Conservation (phyloP, 1,140 invertebrate genomes). For the Drosophila nigromelanica region DNA sequence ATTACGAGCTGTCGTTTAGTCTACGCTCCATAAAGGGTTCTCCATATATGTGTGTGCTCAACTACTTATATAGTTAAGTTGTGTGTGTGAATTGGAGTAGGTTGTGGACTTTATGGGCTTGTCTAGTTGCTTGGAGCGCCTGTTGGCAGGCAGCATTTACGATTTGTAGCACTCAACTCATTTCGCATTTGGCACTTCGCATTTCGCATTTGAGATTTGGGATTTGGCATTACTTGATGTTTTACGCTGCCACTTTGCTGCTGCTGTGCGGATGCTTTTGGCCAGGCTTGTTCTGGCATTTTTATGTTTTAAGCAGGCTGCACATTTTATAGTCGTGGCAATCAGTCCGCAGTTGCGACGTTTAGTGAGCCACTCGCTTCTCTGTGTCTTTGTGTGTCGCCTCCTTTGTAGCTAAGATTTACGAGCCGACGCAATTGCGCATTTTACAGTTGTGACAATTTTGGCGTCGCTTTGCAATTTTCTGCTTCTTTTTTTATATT, state of each 20-base stretch:
- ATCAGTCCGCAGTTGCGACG: conserved; percentile 57
- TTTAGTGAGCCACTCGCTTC: conserved; percentile 72
- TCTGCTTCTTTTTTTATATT: conserved; percentile 25
- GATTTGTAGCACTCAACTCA: conserved; percentile 81
- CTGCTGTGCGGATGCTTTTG: conserved; percentile 43
- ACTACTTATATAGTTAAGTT: conserved; percentile 12
- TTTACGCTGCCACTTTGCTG: conserved; percentile 76
- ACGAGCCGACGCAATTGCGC: conserved; percentile 78
- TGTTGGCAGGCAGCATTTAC: conserved; percentile 60
- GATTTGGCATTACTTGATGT: conserved; percentile 74
- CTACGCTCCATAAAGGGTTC: conserved; percentile 38
- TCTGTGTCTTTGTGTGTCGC: conserved; percentile 25
- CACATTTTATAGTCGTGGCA: conserved; percentile 68
- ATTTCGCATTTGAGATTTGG: conserved; percentile 64
- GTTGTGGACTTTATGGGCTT: conserved; percentile 50
- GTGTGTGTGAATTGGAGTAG: conserved; percentile 13
- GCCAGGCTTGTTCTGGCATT: conserved; percentile 57
- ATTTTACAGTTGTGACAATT: conserved; percentile 82
- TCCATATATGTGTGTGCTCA: not conserved
- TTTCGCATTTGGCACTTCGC: conserved; percentile 77
- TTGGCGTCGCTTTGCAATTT: conserved; percentile 74
- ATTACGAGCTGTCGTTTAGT: conserved; percentile 38
- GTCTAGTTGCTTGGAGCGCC: conserved; percentile 59
- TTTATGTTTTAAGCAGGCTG: conserved; percentile 80
- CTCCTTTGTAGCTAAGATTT: conserved; percentile 72